These are phyloP conservation scores for Punctoribates punctum DNA, from an alignment of 2,888 invertebrate genomes.

Conservation along the genomic window DNA sequence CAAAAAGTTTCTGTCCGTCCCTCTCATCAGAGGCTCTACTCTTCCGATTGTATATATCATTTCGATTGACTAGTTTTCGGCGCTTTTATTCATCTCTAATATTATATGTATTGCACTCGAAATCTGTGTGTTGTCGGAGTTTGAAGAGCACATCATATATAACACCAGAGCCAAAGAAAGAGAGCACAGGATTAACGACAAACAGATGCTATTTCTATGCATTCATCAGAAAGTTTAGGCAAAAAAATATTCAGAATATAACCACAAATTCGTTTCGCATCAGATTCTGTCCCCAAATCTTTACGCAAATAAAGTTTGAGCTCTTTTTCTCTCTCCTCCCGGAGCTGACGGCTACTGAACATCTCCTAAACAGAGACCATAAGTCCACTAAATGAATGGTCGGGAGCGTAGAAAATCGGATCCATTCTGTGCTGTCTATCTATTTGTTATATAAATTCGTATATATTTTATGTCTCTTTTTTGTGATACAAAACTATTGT, in stretches of 20 bases:
- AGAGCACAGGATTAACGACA: conserved; percentile 34
- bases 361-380: neutral
- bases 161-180: neutral
- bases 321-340: conserved; percentile 10
- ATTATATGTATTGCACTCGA: neutral
- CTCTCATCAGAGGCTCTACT: neutral
- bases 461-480: neutral
- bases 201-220: conserved; percentile 23
- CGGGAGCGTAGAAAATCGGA: neutral
- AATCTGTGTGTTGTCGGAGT: neutral
- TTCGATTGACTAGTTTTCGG: neutral
- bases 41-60: neutral
- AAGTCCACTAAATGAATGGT: conserved; percentile 1
- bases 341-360: neutral
- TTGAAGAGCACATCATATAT: no score
- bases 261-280: conserved; percentile 36
- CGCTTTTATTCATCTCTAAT: neutral
- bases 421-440: neutral
- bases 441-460: neutral
- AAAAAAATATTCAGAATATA: neutral
- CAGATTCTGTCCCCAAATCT: conserved; percentile 19
- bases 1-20: conserved; percentile 5
- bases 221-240: neutral
- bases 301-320: conserved; percentile 30
- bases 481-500: neutral